Evolutionary conservation across 2,888 invertebrate genomes (phyloP).

Genomic region (Apamea sordens): DNA sequence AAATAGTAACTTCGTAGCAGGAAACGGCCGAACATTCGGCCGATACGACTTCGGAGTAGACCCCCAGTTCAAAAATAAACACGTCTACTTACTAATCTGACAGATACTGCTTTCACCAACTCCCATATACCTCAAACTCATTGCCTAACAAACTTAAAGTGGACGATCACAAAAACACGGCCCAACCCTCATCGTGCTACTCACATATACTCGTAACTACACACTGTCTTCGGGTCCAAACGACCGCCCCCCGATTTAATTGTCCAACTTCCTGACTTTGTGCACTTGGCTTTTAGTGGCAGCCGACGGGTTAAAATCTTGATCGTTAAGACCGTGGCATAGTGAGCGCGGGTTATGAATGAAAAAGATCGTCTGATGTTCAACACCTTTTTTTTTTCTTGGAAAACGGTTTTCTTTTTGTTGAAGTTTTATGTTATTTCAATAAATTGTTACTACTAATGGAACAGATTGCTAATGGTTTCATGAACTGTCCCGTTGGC

Average conservation of each 20-base stretch:
- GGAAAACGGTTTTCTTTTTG: neutral
- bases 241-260: conserved; percentile 82
- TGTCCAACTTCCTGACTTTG: conserved; percentile 83
- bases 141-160: conserved; percentile 5
- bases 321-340: conserved; percentile 59
- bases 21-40: no score
- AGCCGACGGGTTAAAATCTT: conserved; percentile 75
- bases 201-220: conserved; percentile 52
- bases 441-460: neutral
- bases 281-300: conserved; percentile 81
- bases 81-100: neutral
- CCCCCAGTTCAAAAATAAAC: neutral
- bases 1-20: no score
- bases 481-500: no score
- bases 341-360: conserved; percentile 34
- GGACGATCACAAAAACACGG: conserved; percentile 47
- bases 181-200: conserved; percentile 62
- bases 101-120: neutral
- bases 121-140: neutral
- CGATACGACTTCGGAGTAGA: no score
- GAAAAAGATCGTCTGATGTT: neutral
- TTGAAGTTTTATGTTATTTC: neutral
- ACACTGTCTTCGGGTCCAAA: conserved; percentile 76
- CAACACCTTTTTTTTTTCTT: neutral
- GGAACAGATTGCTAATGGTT: no score